phyloP scores from a whole-genome alignment of 1,140 invertebrate species.

The Sycophaga agraensis region DNA sequence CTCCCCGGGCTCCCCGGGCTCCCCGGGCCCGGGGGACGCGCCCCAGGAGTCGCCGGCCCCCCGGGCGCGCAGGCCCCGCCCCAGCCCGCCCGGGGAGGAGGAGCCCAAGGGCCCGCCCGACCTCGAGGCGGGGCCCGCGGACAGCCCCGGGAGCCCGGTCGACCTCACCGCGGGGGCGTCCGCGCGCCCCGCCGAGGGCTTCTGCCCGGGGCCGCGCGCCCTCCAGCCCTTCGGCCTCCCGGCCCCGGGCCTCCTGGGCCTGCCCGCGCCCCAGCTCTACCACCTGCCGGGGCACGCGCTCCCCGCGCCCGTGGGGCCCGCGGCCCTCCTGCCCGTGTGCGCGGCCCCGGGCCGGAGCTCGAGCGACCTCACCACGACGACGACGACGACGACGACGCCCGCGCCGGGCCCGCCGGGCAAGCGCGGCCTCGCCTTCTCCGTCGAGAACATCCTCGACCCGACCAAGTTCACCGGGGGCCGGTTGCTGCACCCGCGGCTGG shows the following conservation, averaged over 20 bases:
- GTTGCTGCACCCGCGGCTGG: constrained; percentile 38
- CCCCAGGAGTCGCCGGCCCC: constrained; percentile 38
- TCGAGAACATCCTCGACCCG: constrained; percentile 89
- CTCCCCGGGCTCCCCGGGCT: constrained; percentile 16
- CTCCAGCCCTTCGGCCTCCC: constrained; percentile 45
- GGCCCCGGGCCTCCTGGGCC: constrained; percentile 36
- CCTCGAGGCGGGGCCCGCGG: constrained; percentile 40
- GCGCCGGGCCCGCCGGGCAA: constrained; percentile 37
- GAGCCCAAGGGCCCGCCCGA: constrained; percentile 40
- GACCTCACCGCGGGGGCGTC: constrained; percentile 53
- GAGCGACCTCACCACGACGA: not conserved
- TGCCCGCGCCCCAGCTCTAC: constrained; percentile 31
- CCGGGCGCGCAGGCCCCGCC: not conserved
- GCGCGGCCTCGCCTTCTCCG: constrained; percentile 76
- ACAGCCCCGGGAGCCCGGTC: constrained; percentile 53
- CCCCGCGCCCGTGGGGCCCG: not conserved
- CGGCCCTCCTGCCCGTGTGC: not conserved
- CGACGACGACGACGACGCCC: constrained; percentile 1
- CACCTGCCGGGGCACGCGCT: constrained; percentile 24
- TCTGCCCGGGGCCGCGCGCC: constrained; percentile 38
- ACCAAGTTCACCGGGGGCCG: constrained; percentile 80
- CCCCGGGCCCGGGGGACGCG: constrained; percentile 40
- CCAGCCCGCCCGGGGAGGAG: constrained; percentile 38
- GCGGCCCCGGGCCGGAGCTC: not conserved
- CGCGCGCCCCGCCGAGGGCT: constrained; percentile 42